Percentiles rank a stretch among this genome's conserved stretches.
Evolutionary conservation across 2,888 invertebrate genomes (phyloP).

Genomic region (Agrenia bidenticulata): DNA sequence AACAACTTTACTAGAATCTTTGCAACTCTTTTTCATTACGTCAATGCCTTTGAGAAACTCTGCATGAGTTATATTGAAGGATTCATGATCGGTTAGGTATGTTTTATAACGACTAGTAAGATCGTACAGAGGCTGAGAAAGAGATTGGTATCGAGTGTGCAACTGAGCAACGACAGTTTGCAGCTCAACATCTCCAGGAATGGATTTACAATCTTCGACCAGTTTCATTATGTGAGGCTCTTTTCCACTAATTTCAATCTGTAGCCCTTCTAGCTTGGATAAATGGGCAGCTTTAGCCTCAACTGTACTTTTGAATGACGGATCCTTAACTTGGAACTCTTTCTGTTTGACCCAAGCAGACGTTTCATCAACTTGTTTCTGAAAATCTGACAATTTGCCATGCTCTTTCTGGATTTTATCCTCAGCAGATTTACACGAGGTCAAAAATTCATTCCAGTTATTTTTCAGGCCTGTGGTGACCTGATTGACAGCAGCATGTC

Average conservation of each 20-base stretch:
- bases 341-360: conserved; percentile 82
- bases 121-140: conserved; percentile 80
- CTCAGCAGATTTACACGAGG: conserved; percentile 69
- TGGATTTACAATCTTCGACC: conserved; percentile 23
- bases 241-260: conserved; percentile 70
- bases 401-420: conserved; percentile 73
- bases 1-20: conserved; percentile 68
- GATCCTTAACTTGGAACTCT: conserved; percentile 69
- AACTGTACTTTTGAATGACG: conserved; percentile 80
- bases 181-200: conserved; percentile 66
- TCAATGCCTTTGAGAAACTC: conserved; percentile 75
- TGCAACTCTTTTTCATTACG: conserved; percentile 70
- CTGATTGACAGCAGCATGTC: conserved; percentile 71
- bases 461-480: conserved; percentile 73
- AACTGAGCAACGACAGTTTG: conserved; percentile 73
- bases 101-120: conserved; percentile 77
- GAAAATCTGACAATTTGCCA: conserved; percentile 78
- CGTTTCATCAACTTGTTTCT: conserved; percentile 72
- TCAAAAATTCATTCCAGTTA: conserved; percentile 74
- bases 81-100: conserved; percentile 80
- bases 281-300: conserved; percentile 78
- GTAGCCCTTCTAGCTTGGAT: conserved; percentile 71
- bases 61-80: conserved; percentile 73
- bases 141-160: conserved; percentile 75
- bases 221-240: conserved; percentile 41